Evolutionary conservation across 2,888 invertebrate genomes (phyloP).

Genomic region (Panopea generosa): DNA sequence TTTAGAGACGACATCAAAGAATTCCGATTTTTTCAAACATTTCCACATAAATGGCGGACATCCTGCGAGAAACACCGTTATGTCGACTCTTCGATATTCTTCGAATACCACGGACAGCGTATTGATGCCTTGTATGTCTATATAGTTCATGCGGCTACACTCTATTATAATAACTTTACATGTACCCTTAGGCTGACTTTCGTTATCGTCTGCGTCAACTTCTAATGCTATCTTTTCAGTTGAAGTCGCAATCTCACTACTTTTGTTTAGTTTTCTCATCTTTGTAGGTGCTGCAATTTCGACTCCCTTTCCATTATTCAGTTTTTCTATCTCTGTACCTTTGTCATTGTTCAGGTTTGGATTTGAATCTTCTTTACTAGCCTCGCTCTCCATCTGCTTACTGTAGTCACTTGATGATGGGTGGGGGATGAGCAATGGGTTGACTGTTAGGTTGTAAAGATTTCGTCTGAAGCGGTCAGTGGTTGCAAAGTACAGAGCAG

Average conservation of each 20-base stretch:
- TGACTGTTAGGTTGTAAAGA: constrained; percentile 32
- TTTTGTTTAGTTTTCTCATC: neutral
- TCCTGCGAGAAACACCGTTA: constrained; percentile 67
- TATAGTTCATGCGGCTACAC: constrained; percentile 74
- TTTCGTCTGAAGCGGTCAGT: constrained; percentile 44
- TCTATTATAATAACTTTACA: constrained; percentile 71
- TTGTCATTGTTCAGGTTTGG: too few relatives aligned
- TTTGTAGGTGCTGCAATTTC: neutral
- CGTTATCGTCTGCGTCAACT: neutral
- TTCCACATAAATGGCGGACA: constrained; percentile 57
- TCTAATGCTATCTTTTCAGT: too few relatives aligned
- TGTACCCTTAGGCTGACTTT: neutral
- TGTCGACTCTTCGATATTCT: constrained; percentile 50
- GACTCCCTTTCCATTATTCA: neutral
- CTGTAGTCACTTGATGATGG: neutral
- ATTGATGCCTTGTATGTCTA: constrained; percentile 77
- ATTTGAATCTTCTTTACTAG: too few relatives aligned
- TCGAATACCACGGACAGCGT: constrained; percentile 66
- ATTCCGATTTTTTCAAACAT: constrained; percentile 61
- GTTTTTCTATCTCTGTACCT: neutral
- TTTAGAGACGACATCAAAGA: constrained; percentile 54
- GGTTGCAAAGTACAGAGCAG: constrained; percentile 58
- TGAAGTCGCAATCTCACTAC: neutral
- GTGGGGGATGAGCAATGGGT: constrained; percentile 32
- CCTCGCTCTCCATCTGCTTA: too few relatives aligned